Evolutionary conservation across 2,888 invertebrate genomes (phyloP).

Genomic region (Volucella zonaria): DNA sequence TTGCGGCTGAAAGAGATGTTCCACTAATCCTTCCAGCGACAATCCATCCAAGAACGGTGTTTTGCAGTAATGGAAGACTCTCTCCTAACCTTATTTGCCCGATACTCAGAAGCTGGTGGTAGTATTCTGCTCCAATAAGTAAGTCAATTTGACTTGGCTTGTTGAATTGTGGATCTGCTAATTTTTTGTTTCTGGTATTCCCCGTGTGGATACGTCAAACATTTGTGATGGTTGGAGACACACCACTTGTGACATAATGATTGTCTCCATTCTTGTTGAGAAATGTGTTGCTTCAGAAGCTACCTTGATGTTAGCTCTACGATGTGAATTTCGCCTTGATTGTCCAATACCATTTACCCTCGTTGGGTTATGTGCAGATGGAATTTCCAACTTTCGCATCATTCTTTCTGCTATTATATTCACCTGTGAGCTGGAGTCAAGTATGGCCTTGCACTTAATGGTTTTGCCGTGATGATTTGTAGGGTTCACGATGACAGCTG

Average conservation of each 20-base stretch:
- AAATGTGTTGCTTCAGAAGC: background rate
- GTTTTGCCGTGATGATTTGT: too few species aligned
- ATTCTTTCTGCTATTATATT: too few species aligned
- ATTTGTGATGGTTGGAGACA: conserved; percentile 3
- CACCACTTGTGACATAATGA: conserved; percentile 1
- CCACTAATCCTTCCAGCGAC: background rate
- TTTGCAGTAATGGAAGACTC: conserved; percentile 6
- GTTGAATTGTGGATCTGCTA: conserved; percentile 4
- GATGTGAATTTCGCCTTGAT: too few species aligned
- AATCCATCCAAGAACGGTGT: conserved; percentile 16
- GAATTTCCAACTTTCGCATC: too few species aligned
- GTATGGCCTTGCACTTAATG: too few species aligned
- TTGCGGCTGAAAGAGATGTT: background rate
- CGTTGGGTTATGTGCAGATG: too few species aligned
- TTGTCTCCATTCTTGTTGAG: conserved; percentile 5
- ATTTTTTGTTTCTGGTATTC: conserved; percentile 5
- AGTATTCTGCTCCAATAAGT: conserved; percentile 2
- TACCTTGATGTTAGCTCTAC: background rate
- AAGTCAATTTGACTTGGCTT: background rate
- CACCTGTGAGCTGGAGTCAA: too few species aligned
- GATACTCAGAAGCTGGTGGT: conserved; percentile 11
- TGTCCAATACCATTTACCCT: too few species aligned
- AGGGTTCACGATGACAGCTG: too few species aligned
- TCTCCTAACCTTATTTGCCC: conserved; percentile 22
- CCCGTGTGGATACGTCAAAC: background rate